These are phyloP conservation scores for Polietes domitor DNA, from an alignment of 2,888 invertebrate species.

Conservation along the genomic window DNA sequence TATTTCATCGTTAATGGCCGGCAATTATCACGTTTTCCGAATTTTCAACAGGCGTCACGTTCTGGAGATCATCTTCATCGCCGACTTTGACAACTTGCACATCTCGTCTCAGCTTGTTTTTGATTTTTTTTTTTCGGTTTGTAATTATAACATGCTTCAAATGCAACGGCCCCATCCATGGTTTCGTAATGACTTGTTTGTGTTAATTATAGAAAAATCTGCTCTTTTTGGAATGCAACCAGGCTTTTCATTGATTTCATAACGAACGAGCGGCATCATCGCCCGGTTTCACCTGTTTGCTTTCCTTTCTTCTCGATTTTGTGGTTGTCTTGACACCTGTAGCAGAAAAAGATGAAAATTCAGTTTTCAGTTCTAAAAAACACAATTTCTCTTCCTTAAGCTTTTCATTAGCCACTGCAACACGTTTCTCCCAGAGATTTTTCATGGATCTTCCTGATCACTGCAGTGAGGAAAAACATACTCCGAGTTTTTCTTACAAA, in stretches of 20 bases:
- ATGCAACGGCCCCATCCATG: not conserved
- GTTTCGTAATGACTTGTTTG: not conserved
- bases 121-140: not conserved
- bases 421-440: not conserved
- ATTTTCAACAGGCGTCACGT: constrained; percentile 16
- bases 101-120: not conserved
- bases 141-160: constrained; percentile 22
- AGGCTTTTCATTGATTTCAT: constrained; percentile 23
- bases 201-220: constrained; percentile 37
- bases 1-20: not conserved
- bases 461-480: not conserved
- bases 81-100: not conserved
- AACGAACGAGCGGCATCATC: not conserved
- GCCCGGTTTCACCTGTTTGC: constrained; percentile 24
- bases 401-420: not conserved
- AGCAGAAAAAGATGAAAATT: not conserved
- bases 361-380: not conserved
- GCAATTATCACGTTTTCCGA: constrained; percentile 16
- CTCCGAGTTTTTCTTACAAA: not conserved
- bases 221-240: not conserved
- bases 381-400: not conserved
- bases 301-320: not conserved
- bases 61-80: not conserved
- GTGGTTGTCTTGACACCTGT: not conserved
- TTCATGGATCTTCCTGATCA: too few species aligned